Conservation (phyloP, 2,113 vertebrate genomes). For the Hiodon alosoides region DNA sequence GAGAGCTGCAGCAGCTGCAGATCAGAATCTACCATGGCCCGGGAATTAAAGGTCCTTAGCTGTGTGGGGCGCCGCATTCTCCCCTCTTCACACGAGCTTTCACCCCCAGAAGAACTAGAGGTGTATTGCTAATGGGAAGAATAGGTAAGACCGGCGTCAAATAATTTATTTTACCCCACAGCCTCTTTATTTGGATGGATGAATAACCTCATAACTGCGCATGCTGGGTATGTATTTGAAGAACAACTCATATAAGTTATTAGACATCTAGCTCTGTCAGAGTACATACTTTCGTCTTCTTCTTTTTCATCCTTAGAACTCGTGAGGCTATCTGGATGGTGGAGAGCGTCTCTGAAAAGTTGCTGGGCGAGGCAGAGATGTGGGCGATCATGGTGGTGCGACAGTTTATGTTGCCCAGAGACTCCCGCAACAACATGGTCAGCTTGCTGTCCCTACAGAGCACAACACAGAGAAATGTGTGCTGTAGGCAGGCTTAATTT, state of each 20-base stretch:
- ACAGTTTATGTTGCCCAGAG: conserved; percentile 84
- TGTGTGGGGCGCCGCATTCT: conserved; percentile 73
- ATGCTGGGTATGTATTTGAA: neutral
- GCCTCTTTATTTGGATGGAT: neutral
- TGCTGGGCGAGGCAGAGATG: conserved; percentile 70
- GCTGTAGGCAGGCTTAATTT: neutral
- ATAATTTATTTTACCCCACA: neutral
- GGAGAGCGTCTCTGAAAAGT: conserved; percentile 80
- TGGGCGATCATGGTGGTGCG: conserved; percentile 87
- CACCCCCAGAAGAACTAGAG: conserved; percentile 85
- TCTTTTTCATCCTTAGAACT: conserved; percentile 85
- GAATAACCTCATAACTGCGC: neutral
- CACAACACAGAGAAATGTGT: conserved; percentile 21
- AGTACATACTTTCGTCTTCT: conserved; percentile 82
- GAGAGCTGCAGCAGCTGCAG: conserved; percentile 69
- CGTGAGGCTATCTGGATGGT: conserved; percentile 86
- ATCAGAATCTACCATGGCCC: conserved; percentile 73
- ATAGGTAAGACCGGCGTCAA: conserved; percentile 18
- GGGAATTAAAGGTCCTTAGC: conserved; percentile 81
- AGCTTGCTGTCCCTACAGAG: conserved; percentile 85
- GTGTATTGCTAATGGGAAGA: conserved; percentile 67
- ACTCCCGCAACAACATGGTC: conserved; percentile 87
- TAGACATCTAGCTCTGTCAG: neutral
- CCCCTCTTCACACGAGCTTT: conserved; percentile 85
- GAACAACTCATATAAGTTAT: neutral